phyloP scores from a whole-genome alignment of 2,797 vertebrate genomes.

The Bradypus variegatus region DNA sequence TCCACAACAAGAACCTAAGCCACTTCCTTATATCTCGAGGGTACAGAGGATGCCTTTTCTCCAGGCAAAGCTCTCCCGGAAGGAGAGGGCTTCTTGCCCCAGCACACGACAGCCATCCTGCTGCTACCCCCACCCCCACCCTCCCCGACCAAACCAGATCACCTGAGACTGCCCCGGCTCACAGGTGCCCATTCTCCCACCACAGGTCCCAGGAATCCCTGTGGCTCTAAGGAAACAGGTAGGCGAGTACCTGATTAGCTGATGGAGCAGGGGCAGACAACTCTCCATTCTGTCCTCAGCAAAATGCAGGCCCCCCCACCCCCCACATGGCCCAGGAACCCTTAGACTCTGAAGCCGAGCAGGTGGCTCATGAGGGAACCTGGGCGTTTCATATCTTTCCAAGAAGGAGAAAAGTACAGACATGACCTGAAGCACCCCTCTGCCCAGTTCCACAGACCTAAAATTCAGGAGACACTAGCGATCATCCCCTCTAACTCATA shows the following conservation, averaged over 20 bases:
- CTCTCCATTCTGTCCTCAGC: not conserved
- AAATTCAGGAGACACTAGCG: not conserved
- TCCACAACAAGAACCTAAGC: conserved; percentile 1
- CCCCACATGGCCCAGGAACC: not conserved
- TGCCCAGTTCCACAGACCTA: not conserved
- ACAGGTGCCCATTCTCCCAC: conserved; percentile 37
- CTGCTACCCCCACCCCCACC: not conserved
- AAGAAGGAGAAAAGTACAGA: not conserved
- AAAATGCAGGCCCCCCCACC: not conserved
- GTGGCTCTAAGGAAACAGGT: conserved; percentile 9
- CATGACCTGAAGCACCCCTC: not conserved
- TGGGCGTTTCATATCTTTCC: not conserved
- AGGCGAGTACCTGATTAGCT: not conserved
- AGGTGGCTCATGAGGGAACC: not conserved
- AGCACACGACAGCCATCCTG: not conserved
- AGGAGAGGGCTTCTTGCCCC: not conserved
- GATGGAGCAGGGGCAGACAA: not conserved
- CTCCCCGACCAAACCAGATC: not conserved
- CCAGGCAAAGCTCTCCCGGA: not conserved
- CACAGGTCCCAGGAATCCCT: not conserved
- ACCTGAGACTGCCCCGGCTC: not conserved
- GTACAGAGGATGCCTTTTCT: not conserved
- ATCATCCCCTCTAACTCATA: not conserved
- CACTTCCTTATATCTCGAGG: not conserved
- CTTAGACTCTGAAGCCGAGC: not conserved